Percentiles rank a stretch among this genome's conserved stretches.
phyloP scores from a whole-genome alignment of 1,140 invertebrate genomes.

The Diachasmimorpha longicaudata region DNA sequence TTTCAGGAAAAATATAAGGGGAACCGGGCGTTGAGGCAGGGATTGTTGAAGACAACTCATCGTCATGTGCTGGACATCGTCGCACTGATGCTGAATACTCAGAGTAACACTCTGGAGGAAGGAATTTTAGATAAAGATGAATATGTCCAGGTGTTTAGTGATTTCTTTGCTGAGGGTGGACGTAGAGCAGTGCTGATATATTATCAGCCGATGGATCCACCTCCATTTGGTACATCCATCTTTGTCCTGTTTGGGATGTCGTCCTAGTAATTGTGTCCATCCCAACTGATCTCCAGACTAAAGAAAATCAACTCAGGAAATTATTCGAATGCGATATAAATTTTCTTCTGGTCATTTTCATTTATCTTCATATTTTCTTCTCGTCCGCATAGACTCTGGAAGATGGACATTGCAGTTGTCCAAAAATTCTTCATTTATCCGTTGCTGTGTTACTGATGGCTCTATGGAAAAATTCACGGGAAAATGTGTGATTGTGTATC shows the following conservation, averaged over 20 bases:
- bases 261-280: no score
- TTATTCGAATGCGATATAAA: no score
- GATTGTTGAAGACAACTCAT: conserved; percentile 64
- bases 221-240: conserved; percentile 54
- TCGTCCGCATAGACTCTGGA: conserved; percentile 62
- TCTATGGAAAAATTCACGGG: conserved; percentile 57
- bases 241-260: no score
- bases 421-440: conserved; percentile 53
- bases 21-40: conserved; percentile 59
- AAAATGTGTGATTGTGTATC: conserved; percentile 65
- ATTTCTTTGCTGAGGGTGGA: conserved; percentile 61
- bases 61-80: conserved; percentile 70
- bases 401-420: conserved; percentile 53
- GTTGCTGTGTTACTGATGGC: conserved; percentile 63
- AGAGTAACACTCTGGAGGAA: conserved; percentile 67
- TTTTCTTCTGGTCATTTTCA: no score
- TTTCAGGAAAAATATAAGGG: conserved; percentile 63
- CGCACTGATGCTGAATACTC: conserved; percentile 65
- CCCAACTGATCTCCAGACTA: no score
- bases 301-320: no score
- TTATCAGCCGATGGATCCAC: conserved; percentile 61
- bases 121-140: conserved; percentile 69
- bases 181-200: conserved; percentile 61
- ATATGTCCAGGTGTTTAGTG: conserved; percentile 67
- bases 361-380: neutral